Conservation (phyloP, 2,888 invertebrate genomes). For the Synanthedon vespiformis region DNA sequence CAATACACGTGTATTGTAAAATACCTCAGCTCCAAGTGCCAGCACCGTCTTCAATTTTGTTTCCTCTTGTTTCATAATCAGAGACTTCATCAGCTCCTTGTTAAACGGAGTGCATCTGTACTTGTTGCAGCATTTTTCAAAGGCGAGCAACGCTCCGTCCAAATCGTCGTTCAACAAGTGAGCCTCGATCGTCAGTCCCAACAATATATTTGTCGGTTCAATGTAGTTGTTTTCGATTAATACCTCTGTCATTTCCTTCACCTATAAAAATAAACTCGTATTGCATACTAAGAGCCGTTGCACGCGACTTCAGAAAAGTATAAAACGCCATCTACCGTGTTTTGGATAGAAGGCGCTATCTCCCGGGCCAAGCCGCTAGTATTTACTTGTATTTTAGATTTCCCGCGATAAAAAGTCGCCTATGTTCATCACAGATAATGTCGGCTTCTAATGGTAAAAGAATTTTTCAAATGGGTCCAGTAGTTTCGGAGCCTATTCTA, state of each 20-base stretch:
- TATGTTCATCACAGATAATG: too few species aligned
- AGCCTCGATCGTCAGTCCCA: slow-evolving; percentile 82
- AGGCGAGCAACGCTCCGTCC: slow-evolving; percentile 75
- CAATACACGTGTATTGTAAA: too few species aligned
- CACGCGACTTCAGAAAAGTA: too few species aligned
- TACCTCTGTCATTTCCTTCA: slow-evolving; percentile 70
- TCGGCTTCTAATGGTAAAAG: too few species aligned
- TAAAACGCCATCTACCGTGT: too few species aligned
- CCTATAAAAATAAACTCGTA: slow-evolving; percentile 24
- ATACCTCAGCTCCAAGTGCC: slow-evolving; percentile 79
- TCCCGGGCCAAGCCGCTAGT: too few species aligned
- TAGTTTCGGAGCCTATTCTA: too few species aligned
- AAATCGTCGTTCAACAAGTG: slow-evolving; percentile 77
- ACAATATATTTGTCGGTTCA: slow-evolving; percentile 72
- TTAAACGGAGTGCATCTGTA: slow-evolving; percentile 82
- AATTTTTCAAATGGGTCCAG: too few species aligned
- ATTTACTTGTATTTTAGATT: too few species aligned
- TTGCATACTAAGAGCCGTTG: too few species aligned
- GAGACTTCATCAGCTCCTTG: slow-evolving; percentile 75
- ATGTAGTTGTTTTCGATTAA: slow-evolving; percentile 72
- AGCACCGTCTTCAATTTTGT: slow-evolving; percentile 82
- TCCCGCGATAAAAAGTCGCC: too few species aligned
- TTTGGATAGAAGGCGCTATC: too few species aligned
- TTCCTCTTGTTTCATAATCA: slow-evolving; percentile 83
- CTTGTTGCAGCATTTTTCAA: slow-evolving; percentile 76